Evolutionary conservation across 2,797 vertebrate genomes (phyloP).

Genomic region (Adelosebastes latens): DNA sequence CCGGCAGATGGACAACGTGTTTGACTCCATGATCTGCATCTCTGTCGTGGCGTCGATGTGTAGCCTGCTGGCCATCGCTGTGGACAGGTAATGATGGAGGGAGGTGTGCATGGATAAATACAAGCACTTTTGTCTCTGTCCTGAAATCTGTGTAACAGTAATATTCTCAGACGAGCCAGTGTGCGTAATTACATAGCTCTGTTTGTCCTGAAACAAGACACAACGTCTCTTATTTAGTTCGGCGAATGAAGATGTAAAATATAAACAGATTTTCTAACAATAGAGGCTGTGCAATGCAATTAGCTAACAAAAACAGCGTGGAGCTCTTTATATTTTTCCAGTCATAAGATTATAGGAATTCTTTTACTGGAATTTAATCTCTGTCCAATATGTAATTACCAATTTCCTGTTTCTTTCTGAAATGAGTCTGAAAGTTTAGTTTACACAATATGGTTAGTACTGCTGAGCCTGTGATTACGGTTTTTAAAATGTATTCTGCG

Average conservation of each 20-base stretch:
- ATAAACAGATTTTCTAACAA: not conserved
- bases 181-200: not conserved
- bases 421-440: not conserved
- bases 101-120: not conserved
- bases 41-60: constrained; percentile 97
- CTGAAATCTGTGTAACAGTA: not conserved
- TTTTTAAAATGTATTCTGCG: too few relatives aligned
- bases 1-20: constrained; percentile 93
- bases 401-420: not conserved
- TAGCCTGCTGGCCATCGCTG: constrained; percentile 94
- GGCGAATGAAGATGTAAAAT: not conserved
- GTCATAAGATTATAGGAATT: not conserved
- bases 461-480: not conserved
- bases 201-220: not conserved
- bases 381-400: not conserved
- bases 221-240: not conserved
- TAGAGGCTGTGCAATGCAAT: not conserved
- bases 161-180: not conserved
- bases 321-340: not conserved
- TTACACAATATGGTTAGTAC: not conserved
- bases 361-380: not conserved
- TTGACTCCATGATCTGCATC: constrained; percentile 98
- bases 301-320: not conserved
- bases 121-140: not conserved
- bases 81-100: constrained; percentile 85